Evolutionary conservation across 92 coral and sea anemone genomes (phyloP), one percentile per base, ranked within the genome.

Genomic region (Palythoa grandis): DNA sequence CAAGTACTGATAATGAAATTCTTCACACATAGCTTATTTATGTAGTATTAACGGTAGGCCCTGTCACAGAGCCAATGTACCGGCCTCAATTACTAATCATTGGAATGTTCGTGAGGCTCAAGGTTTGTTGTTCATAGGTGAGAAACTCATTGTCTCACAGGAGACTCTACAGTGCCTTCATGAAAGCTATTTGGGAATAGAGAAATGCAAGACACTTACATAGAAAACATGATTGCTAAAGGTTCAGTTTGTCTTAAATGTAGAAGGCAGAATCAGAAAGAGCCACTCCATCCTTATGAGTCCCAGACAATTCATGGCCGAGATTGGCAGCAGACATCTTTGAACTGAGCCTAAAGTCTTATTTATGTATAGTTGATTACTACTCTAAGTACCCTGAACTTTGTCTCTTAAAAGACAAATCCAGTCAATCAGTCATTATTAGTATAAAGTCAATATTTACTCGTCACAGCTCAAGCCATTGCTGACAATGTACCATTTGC

Each of bases 121-220:
- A 86, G 77, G 88, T 17, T 43, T 92, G 74, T 68, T 92, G 52
- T 87, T 90, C 78, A 79, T 75, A 40, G 90, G 88, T 22, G 78
- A 90, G 74, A 83, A 83, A 77, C 80, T 92, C 54, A 83, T 92
- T 19, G 80, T 90, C 53, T 93, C 90, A 17, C 74, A 58, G 48
- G 68, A 58, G 68, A 53, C 78, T 80, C 86, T 86, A 70, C 77
- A 14, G 84, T 52, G 54, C 54, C 54, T 92, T 39, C 91, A 90
- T 52, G 87, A 90, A 71, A 87, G 92, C 39, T 91, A 92, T 79
- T 87, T 89, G 24, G 95, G 95, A 10, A 89, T 89, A 2, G 86
- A 89, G 57, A 92, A 92, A 48, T 87, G 54, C 54, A 52, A 52
- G 54, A 5, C 54, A n/a, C n/a, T n/a, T n/a, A n/a, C n/a, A n/a